Evolutionary conservation across 2,113 vertebrate species (phyloP), one percentile per base, ranked within the genome.

Genomic region (Acrocephalus kingi): DNA sequence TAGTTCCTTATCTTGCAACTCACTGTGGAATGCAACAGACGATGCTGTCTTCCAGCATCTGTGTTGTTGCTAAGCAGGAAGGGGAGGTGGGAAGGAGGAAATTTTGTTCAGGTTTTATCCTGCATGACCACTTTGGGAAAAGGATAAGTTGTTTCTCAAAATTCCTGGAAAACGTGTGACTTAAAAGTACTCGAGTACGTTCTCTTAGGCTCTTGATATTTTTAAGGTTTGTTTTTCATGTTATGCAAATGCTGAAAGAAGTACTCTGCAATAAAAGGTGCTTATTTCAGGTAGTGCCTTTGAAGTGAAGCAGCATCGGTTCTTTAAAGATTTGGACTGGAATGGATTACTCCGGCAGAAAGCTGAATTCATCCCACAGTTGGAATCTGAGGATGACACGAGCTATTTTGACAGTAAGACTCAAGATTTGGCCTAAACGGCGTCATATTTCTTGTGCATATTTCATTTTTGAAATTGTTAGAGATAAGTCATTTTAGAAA

Each of bases 341-440:
- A 99, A 99, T 95, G 98, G 98, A 95, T 98, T 99, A 74, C 98
- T 99, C 91, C 99, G 99, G n/a, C 99, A 99, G 97, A 99, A 99
- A 94, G 99, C 99, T 7, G 99, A 99, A 97, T 99, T 99, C 97
- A 99, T 99, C 94, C 99, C 99, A 19, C 99, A 99, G 88, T 93
- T 99, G 95, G 99, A 99, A 97, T 99, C 99, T 6, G 99, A 99
- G 96, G 99, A 99, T 92, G 99, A 99, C 96, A 99, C 99, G 77
- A 99, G 99, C 97, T 99, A 99, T 97, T 99, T 99, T 96, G 99
- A 99, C 98, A 99, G 99, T 99, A 98, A 98, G 95, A 52, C 59
- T 89, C 9, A 73, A 86, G 73, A 92, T 76, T 89, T 74, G 79
- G 48, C 77, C 74, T 85, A 25, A 93, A 83, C 0, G 2, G 27